Base-by-base conservation (phyloP, 2,888 invertebrate genomes). In the Drosophila meridiana region DNA sequence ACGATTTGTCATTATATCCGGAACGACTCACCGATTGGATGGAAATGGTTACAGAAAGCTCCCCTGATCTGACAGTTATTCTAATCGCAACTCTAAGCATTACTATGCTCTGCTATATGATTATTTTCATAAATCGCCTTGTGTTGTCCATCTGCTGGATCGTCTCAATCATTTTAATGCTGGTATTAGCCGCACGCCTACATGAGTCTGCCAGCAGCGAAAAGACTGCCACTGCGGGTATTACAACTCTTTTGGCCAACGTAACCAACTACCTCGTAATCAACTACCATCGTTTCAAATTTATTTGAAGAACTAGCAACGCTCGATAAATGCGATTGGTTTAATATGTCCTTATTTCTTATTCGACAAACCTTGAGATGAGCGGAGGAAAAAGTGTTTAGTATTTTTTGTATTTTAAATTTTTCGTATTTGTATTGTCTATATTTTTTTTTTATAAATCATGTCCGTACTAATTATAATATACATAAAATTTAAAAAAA, bases 61-160 rank as follows among this genome's bases (percentile, higher is more conserved):
- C 38, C 2, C 7, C 36, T 2, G 75, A 71, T 34, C n/a, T 71
- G 26, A 50, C 45, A 9, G 50, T 48, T 2, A 5, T 67, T 8
- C 2, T 79, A 4, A 42, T 40, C 42, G 6, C 55, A 6, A 13
- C 43, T 0, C 4, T 79, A 3, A 32, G 8, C 26, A 2, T 63
- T 13, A n/a, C 58, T 34, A 3, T 71, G 3, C 13, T 61, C 30
- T 55, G 57, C 50, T 67, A 58, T 48, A 1, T 34, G 20, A 38
- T 78, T 9, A 8, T 56, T 34, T n/a, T 20, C 8, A 8, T 75
- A 8, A 47, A 66, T 7, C 75, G 77, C 9, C 11, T 79, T 38
- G 40, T 65, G 26, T 14, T 60, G 14, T 13, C 75, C 0, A 2
- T 70, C 13, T 14, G 42, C 3, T 38, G 11, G 38, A 20, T 32